A percentile compares a stretch with the other conserved stretches of the same genome.
Conservation (phyloP, 2,888 invertebrate species). For the Oscheius sp. region DNA sequence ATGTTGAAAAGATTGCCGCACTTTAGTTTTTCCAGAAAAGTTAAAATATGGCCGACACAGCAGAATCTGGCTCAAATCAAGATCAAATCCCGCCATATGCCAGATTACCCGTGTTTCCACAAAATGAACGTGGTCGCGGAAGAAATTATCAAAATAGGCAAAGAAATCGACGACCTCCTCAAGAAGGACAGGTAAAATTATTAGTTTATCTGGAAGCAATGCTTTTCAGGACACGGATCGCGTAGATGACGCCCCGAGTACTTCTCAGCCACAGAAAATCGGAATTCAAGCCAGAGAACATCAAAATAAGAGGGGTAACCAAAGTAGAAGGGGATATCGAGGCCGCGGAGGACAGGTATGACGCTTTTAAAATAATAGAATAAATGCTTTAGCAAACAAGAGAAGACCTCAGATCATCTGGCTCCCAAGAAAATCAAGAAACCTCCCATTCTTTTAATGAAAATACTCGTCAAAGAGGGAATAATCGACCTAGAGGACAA, state of each 20-base stretch:
- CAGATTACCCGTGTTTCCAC: constrained; percentile 16
- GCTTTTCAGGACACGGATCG: too few relatives aligned
- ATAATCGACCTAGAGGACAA: constrained; percentile 16
- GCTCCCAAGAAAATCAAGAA: too few relatives aligned
- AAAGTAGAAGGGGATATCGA: too few relatives aligned
- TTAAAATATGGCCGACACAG: constrained; percentile 40
- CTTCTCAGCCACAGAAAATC: constrained; percentile 27
- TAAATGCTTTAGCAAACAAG: too few relatives aligned
- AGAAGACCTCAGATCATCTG: too few relatives aligned
- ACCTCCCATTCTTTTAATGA: too few relatives aligned
- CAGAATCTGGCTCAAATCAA: constrained; percentile 24
- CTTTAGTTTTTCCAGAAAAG: constrained; percentile 4
- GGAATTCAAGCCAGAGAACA: not conserved
- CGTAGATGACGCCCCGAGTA: too few relatives aligned
- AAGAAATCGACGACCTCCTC: not conserved
- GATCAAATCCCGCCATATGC: constrained; percentile 26
- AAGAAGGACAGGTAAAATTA: not conserved
- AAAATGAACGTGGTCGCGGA: constrained; percentile 13
- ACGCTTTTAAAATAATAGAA: too few relatives aligned
- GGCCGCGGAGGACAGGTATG: too few relatives aligned
- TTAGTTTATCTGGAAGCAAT: too few relatives aligned
- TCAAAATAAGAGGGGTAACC: constrained; percentile 16
- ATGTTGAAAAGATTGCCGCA: too few relatives aligned
- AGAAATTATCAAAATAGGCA: constrained; percentile 22
- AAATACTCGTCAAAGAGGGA: constrained; percentile 24